A percentile compares a stretch with the other conserved stretches of the same genome.
These are phyloP conservation scores for Zaprionus tsacasi DNA, from an alignment of 1,140 invertebrate species.

Conservation along the genomic window DNA sequence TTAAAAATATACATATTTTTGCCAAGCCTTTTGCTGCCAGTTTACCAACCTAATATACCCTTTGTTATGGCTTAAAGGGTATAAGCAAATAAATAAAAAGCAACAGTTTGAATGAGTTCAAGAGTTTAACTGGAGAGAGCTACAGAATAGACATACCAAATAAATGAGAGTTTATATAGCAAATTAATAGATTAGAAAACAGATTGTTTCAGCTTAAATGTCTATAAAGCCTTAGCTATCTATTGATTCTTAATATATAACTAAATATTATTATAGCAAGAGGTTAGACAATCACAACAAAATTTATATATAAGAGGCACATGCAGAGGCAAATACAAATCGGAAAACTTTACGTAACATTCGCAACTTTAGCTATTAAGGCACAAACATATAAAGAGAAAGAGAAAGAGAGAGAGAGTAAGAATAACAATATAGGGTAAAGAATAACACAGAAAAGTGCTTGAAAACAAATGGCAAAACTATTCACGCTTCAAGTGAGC, in stretches of 20 bases:
- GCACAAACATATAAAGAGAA: not conserved
- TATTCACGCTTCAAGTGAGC: slow-evolving; percentile 19
- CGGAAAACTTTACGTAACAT: not conserved
- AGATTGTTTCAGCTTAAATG: not conserved
- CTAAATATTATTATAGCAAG: not conserved
- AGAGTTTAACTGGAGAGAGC: not conserved
- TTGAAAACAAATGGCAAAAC: slow-evolving; percentile 23
- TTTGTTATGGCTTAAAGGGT: no score
- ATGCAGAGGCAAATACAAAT: slow-evolving; percentile 5
- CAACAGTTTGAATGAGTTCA: slow-evolving; percentile 4
- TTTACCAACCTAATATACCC: no score
- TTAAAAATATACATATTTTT: no score
- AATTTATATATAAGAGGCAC: not conserved
- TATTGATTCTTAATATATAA: not conserved
- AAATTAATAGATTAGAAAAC: not conserved
- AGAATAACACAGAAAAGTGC: slow-evolving; percentile 8
- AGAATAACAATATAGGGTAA: slow-evolving; percentile 26
- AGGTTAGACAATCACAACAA: not conserved
- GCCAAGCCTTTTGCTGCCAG: no score
- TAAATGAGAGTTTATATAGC: not conserved
- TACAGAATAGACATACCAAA: not conserved
- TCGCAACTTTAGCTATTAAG: slow-evolving; percentile 5
- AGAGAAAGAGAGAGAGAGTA: slow-evolving; percentile 43
- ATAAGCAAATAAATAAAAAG: not conserved
- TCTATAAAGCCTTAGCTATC: not conserved